Evolutionary conservation across 1,140 invertebrate genomes (phyloP), one percentile per base, ranked within the genome.

Genomic region (Vollenhovia emeryi): DNA sequence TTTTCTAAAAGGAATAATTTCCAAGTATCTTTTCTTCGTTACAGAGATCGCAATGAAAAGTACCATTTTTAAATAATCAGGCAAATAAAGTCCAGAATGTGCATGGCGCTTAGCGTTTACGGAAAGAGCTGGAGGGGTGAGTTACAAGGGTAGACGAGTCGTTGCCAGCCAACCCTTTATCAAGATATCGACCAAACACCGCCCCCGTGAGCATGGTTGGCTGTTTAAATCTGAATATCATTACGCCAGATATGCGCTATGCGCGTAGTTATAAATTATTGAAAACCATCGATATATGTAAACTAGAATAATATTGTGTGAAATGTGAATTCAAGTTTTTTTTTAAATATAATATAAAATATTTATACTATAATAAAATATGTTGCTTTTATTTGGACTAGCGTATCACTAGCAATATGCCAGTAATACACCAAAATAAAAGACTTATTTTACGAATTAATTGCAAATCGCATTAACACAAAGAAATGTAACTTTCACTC

Each of bases 181-280:
- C 88, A 69, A 86, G 86, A 57, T 92, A 93, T 93, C 92, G 92
- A 93, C 90, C 92, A 93, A 93, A 93, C 92, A 91, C 83, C 84
- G 71, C 71, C 85, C 86, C 83, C 82, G 55, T 73, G 36, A 86
- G 74, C 86, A 60, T 50, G 21, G 43, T 78, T 86, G 66, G 75
- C 62, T 30, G 68, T 78, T 89, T 83, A 48, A 89, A 86, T 89
- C 84, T 86, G 87, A 89, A 89, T 89, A 89, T 89, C 55, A 86
- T 82, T 82, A 83, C 45, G 6, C 57, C n/a, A 48, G 40, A 50
- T 55, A 50, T 55, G 13, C 21, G 27, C 27, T 24, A 33, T 71
- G 68, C 27, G 40, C 50, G 15, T 52, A 45, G 48, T 11, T 66
- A 73, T 33, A 82, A 82, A 45, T 82, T 45, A 82, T 57, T 66